Evolutionary conservation across 2,797 vertebrate genomes (phyloP), one percentile per base, ranked within the genome.

Genomic region (Stomatorhinus walkeri): DNA sequence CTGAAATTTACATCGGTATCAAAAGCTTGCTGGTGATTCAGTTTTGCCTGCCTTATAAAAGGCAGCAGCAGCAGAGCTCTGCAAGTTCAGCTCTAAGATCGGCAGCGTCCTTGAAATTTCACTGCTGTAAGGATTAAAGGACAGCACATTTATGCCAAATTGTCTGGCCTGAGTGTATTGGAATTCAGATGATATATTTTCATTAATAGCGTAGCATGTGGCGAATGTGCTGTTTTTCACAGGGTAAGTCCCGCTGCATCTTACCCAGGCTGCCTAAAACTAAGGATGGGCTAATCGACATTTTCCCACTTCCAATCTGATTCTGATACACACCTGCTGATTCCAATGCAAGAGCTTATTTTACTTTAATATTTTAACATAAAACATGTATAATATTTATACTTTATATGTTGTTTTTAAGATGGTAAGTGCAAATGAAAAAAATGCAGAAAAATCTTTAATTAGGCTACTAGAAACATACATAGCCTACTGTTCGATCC

Each of bases 161-260:
- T 85, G n/a, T 51, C 48, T 51, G 16, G 10, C 9, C 46, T 48
- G 81, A 24, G n/a, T 51, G 9, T 85, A 22, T 51, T 52, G 48
- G 83, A 85, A 49, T 85, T 85, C 46, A 85, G 83, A 52, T 85
- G 22, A 51, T 85, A 14, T 51, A 24, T 24, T 85, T 85, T 85
- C 10, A 16, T 85, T 85, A 49, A 10, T 46, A 24, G 24, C 40
- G 43, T 68, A 14, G n/a, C 2, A 84, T n/a, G 36, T n/a, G 19
- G 6, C 46, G 0, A 14, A 4, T 51, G 48, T 85, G 46, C 9
- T 3, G 8, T 48, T 10, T 28, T 84, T 49, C 19, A 84, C 8
- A 1, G 22, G 40, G 43, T 51, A 48, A 48, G 22, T 3, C 81
- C 19, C 5, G 2, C 79, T 10, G 36, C 40, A 22, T 19, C 28